Evolutionary conservation across 2,113 vertebrate genomes (phyloP), one percentile per base, ranked within the genome.

Genomic region (Pituophis catenifer): DNA sequence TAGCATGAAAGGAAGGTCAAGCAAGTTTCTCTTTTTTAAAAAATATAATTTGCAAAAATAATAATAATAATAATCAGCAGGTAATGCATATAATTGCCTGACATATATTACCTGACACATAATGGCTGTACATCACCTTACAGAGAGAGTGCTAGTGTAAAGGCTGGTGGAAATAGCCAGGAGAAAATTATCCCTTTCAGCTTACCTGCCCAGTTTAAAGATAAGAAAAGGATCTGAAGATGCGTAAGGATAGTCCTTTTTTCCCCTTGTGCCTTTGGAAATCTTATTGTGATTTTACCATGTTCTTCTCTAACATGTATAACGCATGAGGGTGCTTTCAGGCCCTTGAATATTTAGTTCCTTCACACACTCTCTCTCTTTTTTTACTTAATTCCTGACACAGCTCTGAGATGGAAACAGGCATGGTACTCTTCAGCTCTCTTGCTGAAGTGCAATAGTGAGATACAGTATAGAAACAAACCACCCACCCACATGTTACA

Each of bases 401-500:
- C n/a, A 38, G 23, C 55, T 75, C n/a, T 54, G 55, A 57, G 23
- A 65, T 44, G 54, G 70, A 24, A 87, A 24, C 33, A 44, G 81
- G 58, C 81, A 86, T 21, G 38, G 48, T 4, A 57, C 8, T 48
- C 44, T 4, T 48, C 4, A 48, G 44, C 44, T 48, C 75, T 90
- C 52, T 89, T 48, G 57, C 50, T 87, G 55, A 58, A 65, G 92
- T 85, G 90, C 57, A 87, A 87, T 90, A 90, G 89, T 65, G 89
- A 93, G 48, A 65, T 44, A 58, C 90, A 90, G 89, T 81, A 53
- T 65, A n/a, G 5, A 86, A 93, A 55, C 81, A 81, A 87, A 44
- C 81, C 92, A 86, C 92, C 92, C 89, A 38, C 91, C 53, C 52
- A 89, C 24, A 29, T 62, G 81, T 93, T 93, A 93, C 81, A 93